A percentile compares a stretch with the other conserved stretches of the same genome.
These are phyloP conservation scores for Anastatus disparis DNA, from an alignment of 1,140 invertebrate species.

Conservation along the genomic window DNA sequence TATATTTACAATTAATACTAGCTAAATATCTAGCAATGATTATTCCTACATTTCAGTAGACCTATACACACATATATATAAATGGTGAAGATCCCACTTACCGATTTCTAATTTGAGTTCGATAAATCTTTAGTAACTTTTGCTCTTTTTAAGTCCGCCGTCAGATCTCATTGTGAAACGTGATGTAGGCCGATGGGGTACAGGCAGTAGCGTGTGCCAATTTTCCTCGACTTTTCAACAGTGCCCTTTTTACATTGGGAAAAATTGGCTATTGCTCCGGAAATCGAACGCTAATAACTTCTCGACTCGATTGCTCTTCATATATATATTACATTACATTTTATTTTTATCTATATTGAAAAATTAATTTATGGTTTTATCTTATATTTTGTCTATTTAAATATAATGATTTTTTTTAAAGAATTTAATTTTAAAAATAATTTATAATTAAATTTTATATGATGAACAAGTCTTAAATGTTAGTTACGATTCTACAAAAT, in stretches of 20 bases:
- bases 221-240: neutral
- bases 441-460: too few species aligned
- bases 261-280: conserved; percentile 18
- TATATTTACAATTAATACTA: too few species aligned
- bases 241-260: neutral
- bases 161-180: conserved; percentile 3
- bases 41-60: neutral
- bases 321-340: too few species aligned
- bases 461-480: too few species aligned
- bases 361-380: too few species aligned
- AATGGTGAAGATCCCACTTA: neutral
- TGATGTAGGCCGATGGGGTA: conserved; percentile 9
- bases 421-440: too few species aligned
- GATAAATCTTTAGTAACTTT: conserved; percentile 5
- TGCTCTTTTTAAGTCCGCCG: neutral
- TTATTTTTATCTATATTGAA: too few species aligned
- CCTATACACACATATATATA: neutral
- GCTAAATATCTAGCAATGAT: too few species aligned
- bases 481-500: too few species aligned
- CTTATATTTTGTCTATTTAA: too few species aligned
- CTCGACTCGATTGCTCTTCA: neutral
- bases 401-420: too few species aligned
- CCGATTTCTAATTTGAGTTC: neutral
- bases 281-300: conserved; percentile 8
- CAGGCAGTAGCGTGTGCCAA: neutral